Percentiles rank a stretch among this genome's conserved stretches.
Evolutionary conservation across 2,797 vertebrate genomes (phyloP).

Genomic region (Prunella strophiata): DNA sequence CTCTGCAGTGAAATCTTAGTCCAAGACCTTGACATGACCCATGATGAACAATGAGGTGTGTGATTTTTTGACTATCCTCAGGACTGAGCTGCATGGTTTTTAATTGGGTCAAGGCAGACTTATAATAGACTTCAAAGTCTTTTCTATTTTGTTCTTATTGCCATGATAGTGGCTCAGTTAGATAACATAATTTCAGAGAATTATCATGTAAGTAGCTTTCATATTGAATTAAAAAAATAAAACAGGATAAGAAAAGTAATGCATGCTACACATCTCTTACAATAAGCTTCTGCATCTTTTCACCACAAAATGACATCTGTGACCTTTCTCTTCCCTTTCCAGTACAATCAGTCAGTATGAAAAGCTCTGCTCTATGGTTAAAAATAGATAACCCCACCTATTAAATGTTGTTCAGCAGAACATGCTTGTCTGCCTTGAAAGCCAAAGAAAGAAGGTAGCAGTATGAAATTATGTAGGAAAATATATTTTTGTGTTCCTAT

Average conservation of each 20-base stretch:
- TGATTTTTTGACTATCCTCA: not conserved
- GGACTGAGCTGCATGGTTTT: not conserved
- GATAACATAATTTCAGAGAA: not conserved
- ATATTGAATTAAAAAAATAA: not conserved
- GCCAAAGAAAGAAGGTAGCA: not conserved
- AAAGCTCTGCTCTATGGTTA: not conserved
- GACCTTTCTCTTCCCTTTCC: constrained; percentile 48
- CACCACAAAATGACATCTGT: not conserved
- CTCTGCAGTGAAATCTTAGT: not conserved
- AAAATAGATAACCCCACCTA: not conserved
- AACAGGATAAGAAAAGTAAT: not conserved
- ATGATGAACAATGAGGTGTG: not conserved
- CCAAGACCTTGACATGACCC: not conserved
- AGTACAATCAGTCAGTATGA: not conserved
- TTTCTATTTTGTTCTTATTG: not conserved
- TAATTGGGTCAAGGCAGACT: not conserved
- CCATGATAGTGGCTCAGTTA: not conserved
- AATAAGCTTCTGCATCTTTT: not conserved
- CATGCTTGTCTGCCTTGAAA: not conserved
- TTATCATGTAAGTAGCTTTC: constrained; percentile 18
- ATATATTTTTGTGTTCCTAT: not conserved
- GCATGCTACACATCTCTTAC: not conserved
- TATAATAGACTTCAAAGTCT: not conserved
- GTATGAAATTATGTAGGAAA: not conserved
- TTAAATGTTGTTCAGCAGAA: not conserved